Base-by-base conservation (phyloP, 2,113 vertebrate genomes). In the Oreochromis niloticus region DNA sequence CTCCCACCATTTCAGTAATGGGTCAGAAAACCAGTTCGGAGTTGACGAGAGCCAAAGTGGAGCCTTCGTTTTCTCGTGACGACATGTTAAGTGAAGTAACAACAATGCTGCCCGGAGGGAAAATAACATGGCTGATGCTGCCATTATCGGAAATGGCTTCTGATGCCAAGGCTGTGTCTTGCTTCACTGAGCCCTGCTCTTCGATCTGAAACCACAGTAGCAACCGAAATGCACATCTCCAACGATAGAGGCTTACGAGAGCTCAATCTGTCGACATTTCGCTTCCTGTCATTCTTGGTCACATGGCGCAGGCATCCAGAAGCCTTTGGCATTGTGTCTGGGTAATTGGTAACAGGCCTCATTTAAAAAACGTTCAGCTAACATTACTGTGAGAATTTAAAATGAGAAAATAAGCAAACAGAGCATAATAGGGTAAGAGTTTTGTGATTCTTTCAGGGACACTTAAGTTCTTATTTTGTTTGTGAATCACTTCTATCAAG, bases 261-360 rank as follows among this genome's bases (percentile, higher is more conserved):
- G 81, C 59, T 71, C 34, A 66, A 80, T 83, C 80, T 78, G 56
- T 66, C 63, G 80, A 84, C 27, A 17, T 82, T 78, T 87, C 24
- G 48, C 81, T 89, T 85, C 61, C 55, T 68, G 82, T 79, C 66
- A 91, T 88, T 86, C 80, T 61, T 82, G 82, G 85, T 55, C 81
- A 80, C 43, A 83, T 50, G 73, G 84, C 19, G 46, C 34, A 81
- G 79, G 80, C 16, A 52, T 43, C 52, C 84, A 89, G 79, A 92
- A 86, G 85, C 34, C 66, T 87, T 81, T 91, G 93, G 92, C 88
- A 86, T 34, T 4, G 27, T 46, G 55, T 90, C 63, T 46, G 24
- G 24, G 78, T 92, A 90, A 94, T 92, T 88, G 82, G 57, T 89
- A 78, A 85, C 91, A 93, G 90, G 12, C 57, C 24, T n/a, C 24